Evolutionary conservation across 2,113 vertebrate genomes (phyloP).

Genomic region (Rallus limicola): DNA sequence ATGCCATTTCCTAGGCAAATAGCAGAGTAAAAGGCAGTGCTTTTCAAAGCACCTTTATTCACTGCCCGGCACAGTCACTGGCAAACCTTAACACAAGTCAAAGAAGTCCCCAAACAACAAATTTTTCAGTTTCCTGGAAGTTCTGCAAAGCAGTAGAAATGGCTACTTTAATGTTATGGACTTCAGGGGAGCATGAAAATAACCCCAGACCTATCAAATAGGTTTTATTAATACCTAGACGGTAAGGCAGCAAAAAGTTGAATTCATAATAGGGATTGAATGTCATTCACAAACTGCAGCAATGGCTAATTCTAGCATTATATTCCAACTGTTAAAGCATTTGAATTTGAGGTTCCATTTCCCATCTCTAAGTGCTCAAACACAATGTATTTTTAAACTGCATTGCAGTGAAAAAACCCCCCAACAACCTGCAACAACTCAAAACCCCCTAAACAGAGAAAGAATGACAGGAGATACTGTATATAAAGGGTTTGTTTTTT

Average conservation of each 20-base stretch:
- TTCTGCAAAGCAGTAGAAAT: not conserved
- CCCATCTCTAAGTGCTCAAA: not conserved
- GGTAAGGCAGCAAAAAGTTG: not conserved
- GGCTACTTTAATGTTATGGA: not conserved
- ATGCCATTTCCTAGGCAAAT: not conserved
- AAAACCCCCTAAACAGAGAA: not conserved
- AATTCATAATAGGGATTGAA: not conserved
- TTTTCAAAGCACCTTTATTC: not conserved
- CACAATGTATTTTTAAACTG: not conserved
- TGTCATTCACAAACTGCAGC: not conserved
- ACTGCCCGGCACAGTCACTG: not conserved
- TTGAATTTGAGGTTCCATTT: not conserved
- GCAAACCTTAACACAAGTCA: not conserved
- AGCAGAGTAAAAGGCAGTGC: not conserved
- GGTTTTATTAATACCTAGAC: not conserved
- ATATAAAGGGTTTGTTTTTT: not conserved
- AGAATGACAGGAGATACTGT: not conserved
- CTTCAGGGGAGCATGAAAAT: not conserved
- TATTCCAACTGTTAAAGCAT: not conserved
- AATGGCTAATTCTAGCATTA: not conserved
- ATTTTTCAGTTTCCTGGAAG: not conserved
- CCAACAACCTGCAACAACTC: not conserved
- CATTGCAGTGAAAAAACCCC: not conserved
- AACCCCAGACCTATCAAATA: not conserved
- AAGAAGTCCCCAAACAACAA: not conserved